phyloP scores from a whole-genome alignment of 2,113 vertebrate genomes.

The Chaetops frenatus region DNA sequence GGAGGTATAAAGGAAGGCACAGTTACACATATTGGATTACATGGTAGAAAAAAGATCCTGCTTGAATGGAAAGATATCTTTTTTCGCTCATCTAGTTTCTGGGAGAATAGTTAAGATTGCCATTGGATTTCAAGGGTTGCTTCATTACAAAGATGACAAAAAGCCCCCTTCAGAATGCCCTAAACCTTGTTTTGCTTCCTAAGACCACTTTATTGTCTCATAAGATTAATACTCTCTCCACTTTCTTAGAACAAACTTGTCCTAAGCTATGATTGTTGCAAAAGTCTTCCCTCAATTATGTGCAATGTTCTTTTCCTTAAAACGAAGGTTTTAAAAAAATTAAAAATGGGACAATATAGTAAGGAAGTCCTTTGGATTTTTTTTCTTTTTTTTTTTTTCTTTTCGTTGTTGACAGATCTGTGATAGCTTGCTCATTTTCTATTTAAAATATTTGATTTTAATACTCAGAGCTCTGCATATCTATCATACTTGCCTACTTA shows the following conservation, averaged over 20 bases:
- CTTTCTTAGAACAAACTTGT: background rate
- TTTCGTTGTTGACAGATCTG: background rate
- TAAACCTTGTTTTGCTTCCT: background rate
- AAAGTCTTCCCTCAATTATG: background rate
- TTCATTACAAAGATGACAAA: background rate
- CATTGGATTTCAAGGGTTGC: constrained; percentile 1
- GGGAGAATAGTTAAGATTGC: constrained; percentile 15
- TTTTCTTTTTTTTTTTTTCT: background rate
- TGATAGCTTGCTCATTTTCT: background rate
- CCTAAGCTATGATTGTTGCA: background rate
- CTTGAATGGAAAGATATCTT: constrained; percentile 43
- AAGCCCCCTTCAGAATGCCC: accelerated
- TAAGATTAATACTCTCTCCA: background rate
- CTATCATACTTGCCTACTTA: accelerated
- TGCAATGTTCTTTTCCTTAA: background rate
- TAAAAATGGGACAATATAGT: background rate
- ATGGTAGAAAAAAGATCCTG: constrained; percentile 23
- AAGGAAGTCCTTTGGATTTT: background rate
- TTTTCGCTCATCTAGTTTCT: constrained; percentile 38
- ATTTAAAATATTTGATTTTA: background rate
- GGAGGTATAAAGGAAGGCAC: background rate
- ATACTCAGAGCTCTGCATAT: background rate
- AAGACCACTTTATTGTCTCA: background rate
- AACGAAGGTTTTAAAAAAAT: background rate
- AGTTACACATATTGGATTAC: background rate